Evolutionary conservation across 2,888 invertebrate species (phyloP).

Genomic region (Tetragonisca angustula): DNA sequence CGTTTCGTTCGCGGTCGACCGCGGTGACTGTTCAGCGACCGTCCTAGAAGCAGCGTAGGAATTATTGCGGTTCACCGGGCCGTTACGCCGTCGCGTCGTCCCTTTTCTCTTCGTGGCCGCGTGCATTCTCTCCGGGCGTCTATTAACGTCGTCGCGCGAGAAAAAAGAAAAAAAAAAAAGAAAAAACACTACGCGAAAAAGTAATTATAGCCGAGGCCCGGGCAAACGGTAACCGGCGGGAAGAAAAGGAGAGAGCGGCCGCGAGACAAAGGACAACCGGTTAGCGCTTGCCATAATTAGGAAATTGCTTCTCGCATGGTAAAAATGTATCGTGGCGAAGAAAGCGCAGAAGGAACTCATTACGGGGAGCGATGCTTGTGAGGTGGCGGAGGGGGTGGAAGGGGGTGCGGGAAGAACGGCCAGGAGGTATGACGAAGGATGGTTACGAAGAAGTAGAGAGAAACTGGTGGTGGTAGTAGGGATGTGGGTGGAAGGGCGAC

Average conservation of each 20-base stretch:
- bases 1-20: neutral
- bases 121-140: constrained; percentile 43
- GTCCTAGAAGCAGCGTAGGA: neutral
- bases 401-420: constrained; percentile 9
- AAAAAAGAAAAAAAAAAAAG: constrained; percentile 14
- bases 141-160: constrained; percentile 40
- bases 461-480: constrained; percentile 7
- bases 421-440: neutral
- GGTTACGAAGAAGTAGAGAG: constrained; percentile 11
- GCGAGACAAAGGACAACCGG: constrained; percentile 64
- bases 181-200: constrained; percentile 50
- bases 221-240: constrained; percentile 32
- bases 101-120: neutral
- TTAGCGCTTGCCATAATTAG: constrained; percentile 72
- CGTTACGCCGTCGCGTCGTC: neutral
- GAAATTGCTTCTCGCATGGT: constrained; percentile 71
- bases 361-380: constrained; percentile 45
- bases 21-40: constrained; percentile 16
- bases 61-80: constrained; percentile 35
- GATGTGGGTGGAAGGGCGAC: constrained; percentile 46
- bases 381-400: constrained; percentile 17
- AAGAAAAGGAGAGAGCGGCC: constrained; percentile 22
- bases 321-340: constrained; percentile 69
- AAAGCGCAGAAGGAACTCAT: constrained; percentile 68
- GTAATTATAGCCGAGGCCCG: constrained; percentile 46